These are phyloP conservation scores for Parazoanthus swiftii DNA, from an alignment of 92 coral and sea anemone genomes.

Conservation along the genomic window DNA sequence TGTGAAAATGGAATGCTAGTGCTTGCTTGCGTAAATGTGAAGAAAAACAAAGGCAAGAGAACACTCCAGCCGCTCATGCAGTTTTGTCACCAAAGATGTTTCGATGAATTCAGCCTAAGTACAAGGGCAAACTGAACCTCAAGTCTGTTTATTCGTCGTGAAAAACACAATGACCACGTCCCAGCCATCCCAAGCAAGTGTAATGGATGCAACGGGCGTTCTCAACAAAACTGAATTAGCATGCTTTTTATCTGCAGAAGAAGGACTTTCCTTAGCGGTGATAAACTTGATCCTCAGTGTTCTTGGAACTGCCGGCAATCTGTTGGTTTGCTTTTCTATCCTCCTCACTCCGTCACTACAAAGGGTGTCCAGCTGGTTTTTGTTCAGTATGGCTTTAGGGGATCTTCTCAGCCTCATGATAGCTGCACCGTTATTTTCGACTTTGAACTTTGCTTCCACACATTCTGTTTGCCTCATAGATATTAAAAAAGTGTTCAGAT, in stretches of 20 bases:
- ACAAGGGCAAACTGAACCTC: too few relatives aligned
- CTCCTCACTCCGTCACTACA: slow-evolving; percentile 20
- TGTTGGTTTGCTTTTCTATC: slow-evolving; percentile 26
- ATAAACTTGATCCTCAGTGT: slow-evolving; percentile 1
- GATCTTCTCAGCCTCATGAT: slow-evolving; percentile 29
- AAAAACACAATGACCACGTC: too few relatives aligned
- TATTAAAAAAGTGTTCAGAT: slow-evolving; percentile 15
- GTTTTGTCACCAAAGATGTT: neutral
- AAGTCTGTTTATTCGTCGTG: too few relatives aligned
- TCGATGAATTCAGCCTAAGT: too few relatives aligned
- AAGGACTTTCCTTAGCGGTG: slow-evolving; percentile 21
- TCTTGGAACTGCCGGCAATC: slow-evolving; percentile 30
- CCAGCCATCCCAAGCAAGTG: neutral
- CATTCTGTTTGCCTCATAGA: slow-evolving; percentile 5
- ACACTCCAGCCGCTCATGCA: neutral
- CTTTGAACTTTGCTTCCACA: neutral
- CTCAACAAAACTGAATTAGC: neutral
- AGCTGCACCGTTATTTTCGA: neutral
- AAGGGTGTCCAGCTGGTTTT: slow-evolving; percentile 25
- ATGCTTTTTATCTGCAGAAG: slow-evolving; percentile 16
- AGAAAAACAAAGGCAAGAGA: too few relatives aligned
- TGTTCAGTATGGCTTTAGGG: slow-evolving; percentile 35
- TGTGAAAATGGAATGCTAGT: too few relatives aligned
- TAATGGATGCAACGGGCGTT: neutral
- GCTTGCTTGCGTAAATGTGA: too few relatives aligned